Evolutionary conservation across 2,888 invertebrate genomes (phyloP).

Genomic region (Caenorhabditis zanzibari): DNA sequence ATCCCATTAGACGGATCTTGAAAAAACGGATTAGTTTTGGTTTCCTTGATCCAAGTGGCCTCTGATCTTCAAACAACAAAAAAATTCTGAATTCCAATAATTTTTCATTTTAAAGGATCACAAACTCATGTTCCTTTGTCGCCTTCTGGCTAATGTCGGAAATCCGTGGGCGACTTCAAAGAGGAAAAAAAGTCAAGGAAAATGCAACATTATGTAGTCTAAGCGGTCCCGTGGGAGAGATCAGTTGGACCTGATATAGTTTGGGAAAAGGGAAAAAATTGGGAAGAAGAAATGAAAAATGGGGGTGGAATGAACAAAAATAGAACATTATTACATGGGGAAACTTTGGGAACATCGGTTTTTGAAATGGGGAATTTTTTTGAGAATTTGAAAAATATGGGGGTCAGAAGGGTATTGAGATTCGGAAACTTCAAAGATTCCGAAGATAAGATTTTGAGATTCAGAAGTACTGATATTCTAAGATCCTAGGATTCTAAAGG

Average conservation of each 20-base stretch:
- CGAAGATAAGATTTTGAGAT: too few relatives aligned
- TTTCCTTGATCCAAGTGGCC: background rate
- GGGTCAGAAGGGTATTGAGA: background rate
- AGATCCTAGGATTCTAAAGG: too few relatives aligned
- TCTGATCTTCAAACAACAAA: background rate
- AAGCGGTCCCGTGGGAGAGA: slow-evolving; percentile 7
- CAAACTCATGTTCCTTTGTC: background rate
- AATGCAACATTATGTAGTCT: slow-evolving; percentile 29
- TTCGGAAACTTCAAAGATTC: too few relatives aligned
- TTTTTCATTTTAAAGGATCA: background rate
- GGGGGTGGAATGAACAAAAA: slow-evolving; percentile 8
- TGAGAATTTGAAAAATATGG: background rate
- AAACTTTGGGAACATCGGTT: background rate
- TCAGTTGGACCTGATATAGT: slow-evolving; percentile 2
- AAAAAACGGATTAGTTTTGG: background rate
- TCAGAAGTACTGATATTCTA: too few relatives aligned
- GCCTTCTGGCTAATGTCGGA: background rate
- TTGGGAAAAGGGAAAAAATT: background rate
- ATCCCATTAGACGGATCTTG: too few relatives aligned
- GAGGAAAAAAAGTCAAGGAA: background rate
- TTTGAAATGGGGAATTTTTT: background rate
- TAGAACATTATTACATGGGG: slow-evolving; percentile 15
- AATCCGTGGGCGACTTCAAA: slow-evolving; percentile 15
- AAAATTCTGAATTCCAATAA: too few relatives aligned
- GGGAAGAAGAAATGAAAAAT: too few relatives aligned